Evolutionary conservation across 2,113 vertebrate genomes (phyloP), one percentile per base, ranked within the genome.

Genomic region (Vicugna pacos): DNA sequence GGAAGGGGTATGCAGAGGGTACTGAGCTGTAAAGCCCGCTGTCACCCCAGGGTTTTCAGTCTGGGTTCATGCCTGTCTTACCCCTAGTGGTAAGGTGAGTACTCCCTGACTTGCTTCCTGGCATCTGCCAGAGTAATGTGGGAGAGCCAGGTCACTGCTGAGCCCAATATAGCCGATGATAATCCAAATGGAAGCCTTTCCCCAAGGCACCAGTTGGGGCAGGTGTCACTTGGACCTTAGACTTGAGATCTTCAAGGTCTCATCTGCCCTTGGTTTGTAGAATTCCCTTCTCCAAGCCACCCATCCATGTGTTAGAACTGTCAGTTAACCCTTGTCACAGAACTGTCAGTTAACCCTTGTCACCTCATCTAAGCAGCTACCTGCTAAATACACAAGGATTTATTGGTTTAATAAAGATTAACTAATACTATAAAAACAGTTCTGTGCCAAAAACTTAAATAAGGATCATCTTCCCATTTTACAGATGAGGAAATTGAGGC

Each of bases 1-100:
- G 14, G 0, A 1, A 22, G 3, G 15, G 30, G 10, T 4, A 22
- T 22, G 7, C 0, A 20, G 48, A 76, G 26, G 24, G 5, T 42
- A 42, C 38, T 5, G 38, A 28, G 48, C 52, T 10, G 48, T 13
- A n/a, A 19, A 32, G 48, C 75, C 19, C 22, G 2, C 30, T 8
- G 0, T 35, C 52, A 67, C 56, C 6, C 28, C 14, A 46, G 19
- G 80, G 8, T 62, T 42, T 4, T 2, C 17, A 20, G 54, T 73
- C 16, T 20, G 46, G 30, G 46, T 3, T 35, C n/a, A 56, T 54
- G 8, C 3, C 28, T 3, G 6, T 54, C n/a, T 65, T 20, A n/a
- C 7, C 13, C 6, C 5, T 20, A 24, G 58, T 26, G 24, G 58
- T 60, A 24, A 24, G 58, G 58, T 10, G 0, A 9, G 8, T 24